Percentiles rank a stretch among this genome's conserved stretches.
phyloP scores from a whole-genome alignment of 2,888 invertebrate species.

The Apeira syringaria region DNA sequence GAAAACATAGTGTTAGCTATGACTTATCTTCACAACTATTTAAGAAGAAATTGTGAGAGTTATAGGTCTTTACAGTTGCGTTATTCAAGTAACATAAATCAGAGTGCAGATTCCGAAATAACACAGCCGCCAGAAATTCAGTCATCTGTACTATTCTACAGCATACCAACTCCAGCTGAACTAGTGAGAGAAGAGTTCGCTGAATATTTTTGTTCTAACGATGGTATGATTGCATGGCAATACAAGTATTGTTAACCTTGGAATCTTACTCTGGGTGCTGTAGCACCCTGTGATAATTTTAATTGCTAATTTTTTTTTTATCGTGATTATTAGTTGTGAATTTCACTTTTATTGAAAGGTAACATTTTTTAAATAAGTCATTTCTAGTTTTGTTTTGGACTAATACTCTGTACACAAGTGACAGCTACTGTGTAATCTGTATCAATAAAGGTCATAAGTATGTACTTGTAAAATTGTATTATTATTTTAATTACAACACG shows the following conservation, averaged over 20 bases:
- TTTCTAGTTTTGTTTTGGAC: conserved; percentile 9
- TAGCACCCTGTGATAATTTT: too few relatives aligned
- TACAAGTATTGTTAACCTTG: conserved; percentile 27
- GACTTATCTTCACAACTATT: conserved; percentile 31
- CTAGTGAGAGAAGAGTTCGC: conserved; percentile 32
- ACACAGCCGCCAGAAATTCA: conserved; percentile 27
- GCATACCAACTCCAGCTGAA: conserved; percentile 29
- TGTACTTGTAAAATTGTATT: conserved; percentile 20
- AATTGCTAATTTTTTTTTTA: too few relatives aligned
- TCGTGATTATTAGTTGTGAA: too few relatives aligned
- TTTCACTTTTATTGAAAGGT: not conserved
- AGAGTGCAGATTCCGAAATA: conserved; percentile 29
- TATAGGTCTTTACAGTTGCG: conserved; percentile 29
- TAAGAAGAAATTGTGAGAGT: conserved; percentile 31
- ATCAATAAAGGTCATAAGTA: conserved; percentile 24
- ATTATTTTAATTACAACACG: conserved; percentile 17
- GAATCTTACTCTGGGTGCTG: too few relatives aligned
- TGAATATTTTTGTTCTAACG: conserved; percentile 32
- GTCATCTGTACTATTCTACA: conserved; percentile 28
- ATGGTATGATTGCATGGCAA: conserved; percentile 31
- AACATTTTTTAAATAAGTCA: not conserved
- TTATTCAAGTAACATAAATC: conserved; percentile 29
- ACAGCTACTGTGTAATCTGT: conserved; percentile 23
- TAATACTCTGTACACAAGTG: conserved; percentile 17
- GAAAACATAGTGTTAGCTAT: conserved; percentile 29